Base-by-base conservation (phyloP, 2,888 invertebrate genomes). In the Brachyptera putata region DNA sequence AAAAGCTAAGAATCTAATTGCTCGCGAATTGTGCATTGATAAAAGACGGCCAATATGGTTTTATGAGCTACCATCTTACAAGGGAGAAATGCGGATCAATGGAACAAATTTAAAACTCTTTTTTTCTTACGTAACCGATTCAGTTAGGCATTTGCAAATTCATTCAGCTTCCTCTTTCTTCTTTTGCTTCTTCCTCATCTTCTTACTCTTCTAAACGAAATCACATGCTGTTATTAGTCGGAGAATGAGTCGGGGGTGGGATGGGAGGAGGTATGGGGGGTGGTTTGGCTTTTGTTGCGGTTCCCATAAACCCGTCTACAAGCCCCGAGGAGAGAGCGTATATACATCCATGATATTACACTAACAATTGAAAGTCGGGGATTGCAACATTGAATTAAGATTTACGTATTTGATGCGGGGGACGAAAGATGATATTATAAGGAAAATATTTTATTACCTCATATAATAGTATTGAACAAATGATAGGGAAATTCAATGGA, bases 61-160 rank as follows among this genome's bases (percentile, higher is more conserved):
- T 50, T 26, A 48, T 48, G 22, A 26, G 49, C 3, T 14, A 41
- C 60, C 60, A 62, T 62, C 62, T 62, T 53, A 39, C 49, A 30
- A 30, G 30, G n/a, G n/a, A n/a, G n/a, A n/a, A 7, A 30, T 30
- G 37, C 26, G 56, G 50, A 58, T 61, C 60, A 60, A 59, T 57
- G 60, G 53, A 60, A 41, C 55, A 63, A 63, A 63, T 61, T 63
- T 64, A 62, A 64, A 61, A 64, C 60, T 64, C 62, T 60, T 57
- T 57, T 41, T 48, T 49, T 41, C 14, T 3, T 13, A 56, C 30
- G 55, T 30, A 34, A 56, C 55, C 43, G 36, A 53, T 43, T 41
- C 43, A 46, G 39, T 39, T n/a, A 37, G 53, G 25, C 22, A 53
- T 41, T 53, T 53, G 30, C 25, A 18, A n/a, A 43, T 53, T 46